These are phyloP conservation scores for Dioctria rufipes DNA, from an alignment of 2,888 invertebrate species.

Conservation along the genomic window DNA sequence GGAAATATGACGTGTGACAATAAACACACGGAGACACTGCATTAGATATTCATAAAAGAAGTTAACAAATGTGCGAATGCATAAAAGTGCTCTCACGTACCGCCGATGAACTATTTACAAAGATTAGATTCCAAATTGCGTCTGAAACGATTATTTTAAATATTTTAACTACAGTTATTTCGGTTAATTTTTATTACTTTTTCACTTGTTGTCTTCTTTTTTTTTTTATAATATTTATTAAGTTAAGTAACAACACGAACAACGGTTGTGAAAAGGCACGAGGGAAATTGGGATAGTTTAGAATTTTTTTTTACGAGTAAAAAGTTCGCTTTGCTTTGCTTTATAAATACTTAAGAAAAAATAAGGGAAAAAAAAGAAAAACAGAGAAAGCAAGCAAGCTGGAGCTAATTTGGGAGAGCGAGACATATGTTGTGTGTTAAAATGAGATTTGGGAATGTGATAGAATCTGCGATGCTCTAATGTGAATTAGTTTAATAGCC, in stretches of 20 bases:
- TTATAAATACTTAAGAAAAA: conserved; percentile 8
- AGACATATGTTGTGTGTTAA: neutral
- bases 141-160: conserved; percentile 25
- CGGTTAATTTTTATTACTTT: conserved; percentile 59
- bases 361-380: neutral
- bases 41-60: no score
- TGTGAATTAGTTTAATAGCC: neutral
- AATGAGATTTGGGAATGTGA: neutral
- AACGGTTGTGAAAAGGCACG: conserved; percentile 63
- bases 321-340: conserved; percentile 27
- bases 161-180: conserved; percentile 30
- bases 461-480: neutral
- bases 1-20: no score
- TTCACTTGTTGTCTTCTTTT: conserved; percentile 52
- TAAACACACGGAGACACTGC: no score
- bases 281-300: conserved; percentile 64
- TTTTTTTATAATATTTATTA: conserved; percentile 42
- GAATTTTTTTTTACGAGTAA: conserved; percentile 54
- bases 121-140: neutral
- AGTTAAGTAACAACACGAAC: conserved; percentile 62
- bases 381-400: neutral
- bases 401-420: neutral
- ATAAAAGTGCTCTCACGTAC: neutral
- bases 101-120: conserved; percentile 28
- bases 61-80: neutral